These are phyloP conservation scores for Thyatira batis DNA, from an alignment of 2,888 invertebrate genomes.

Conservation along the genomic window DNA sequence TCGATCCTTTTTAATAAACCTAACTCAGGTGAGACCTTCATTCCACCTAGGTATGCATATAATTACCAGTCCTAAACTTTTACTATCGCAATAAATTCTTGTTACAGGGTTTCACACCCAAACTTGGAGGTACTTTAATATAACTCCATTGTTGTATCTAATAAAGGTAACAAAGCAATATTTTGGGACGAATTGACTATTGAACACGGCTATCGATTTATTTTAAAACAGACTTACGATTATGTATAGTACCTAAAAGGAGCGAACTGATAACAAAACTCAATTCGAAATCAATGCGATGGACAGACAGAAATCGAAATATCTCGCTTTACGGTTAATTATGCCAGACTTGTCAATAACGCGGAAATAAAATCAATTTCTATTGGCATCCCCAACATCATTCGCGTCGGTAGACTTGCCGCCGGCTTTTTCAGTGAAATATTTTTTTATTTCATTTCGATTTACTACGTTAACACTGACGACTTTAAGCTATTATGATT, in stretches of 20 bases:
- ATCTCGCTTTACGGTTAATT: conserved; percentile 30
- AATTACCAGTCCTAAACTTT: conserved; percentile 1
- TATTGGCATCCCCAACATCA: conserved; percentile 36
- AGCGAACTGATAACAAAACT: conserved; percentile 1
- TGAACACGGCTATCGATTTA: neutral
- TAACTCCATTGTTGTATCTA: conserved; percentile 2
- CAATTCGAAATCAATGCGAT: conserved; percentile 1
- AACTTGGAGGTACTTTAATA: neutral
- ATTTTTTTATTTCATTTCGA: conserved; percentile 36
- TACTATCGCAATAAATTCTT: conserved; percentile 4
- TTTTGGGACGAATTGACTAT: neutral
- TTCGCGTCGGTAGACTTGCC: conserved; percentile 28
- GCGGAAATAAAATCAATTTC: conserved; percentile 42
- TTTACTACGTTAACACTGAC: conserved; percentile 34
- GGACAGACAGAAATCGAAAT: conserved; percentile 2
- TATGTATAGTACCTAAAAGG: neutral
- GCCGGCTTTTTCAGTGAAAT: conserved; percentile 29
- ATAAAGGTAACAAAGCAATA: conserved; percentile 3
- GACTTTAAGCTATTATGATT: conserved; percentile 36
- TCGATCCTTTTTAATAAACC: neutral
- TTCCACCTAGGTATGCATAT: neutral
- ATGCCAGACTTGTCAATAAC: conserved; percentile 37
- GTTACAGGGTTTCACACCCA: neutral
- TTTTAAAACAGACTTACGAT: neutral
- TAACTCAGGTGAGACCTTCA: neutral